Evolutionary conservation across 2,113 vertebrate species (phyloP).

Genomic region (Neomonachus schauinslandi): DNA sequence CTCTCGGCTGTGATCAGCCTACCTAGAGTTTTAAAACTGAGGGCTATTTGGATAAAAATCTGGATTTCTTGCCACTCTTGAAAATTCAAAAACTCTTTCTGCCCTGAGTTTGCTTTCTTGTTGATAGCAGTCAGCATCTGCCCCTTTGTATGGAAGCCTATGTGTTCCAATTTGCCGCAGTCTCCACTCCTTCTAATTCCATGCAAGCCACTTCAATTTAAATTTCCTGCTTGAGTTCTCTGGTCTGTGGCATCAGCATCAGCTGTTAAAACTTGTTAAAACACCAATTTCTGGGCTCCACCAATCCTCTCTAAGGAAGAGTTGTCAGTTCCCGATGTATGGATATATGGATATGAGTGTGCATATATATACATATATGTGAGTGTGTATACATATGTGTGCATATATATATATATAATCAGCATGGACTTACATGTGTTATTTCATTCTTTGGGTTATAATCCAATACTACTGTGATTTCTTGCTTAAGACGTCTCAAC

Average conservation of each 20-base stretch:
- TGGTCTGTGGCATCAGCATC: neutral
- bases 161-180: neutral
- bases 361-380: no score
- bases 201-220: neutral
- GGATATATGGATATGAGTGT: neutral
- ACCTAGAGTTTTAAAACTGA: neutral
- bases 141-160: neutral
- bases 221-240: neutral
- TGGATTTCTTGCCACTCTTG: neutral
- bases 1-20: neutral
- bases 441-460: neutral
- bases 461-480: neutral
- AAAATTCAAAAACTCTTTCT: neutral
- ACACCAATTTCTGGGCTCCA: neutral
- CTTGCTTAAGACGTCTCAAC: neutral
- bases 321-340: neutral
- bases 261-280: neutral
- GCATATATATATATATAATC: neutral
- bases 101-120: neutral
- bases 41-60: neutral
- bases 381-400: neutral
- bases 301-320: neutral
- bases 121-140: neutral
- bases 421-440: neutral
- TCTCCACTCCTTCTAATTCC: neutral